Percentiles rank a stretch among this genome's conserved stretches.
Evolutionary conservation across 2,888 invertebrate genomes (phyloP).

Genomic region (Candidula unifasciata): DNA sequence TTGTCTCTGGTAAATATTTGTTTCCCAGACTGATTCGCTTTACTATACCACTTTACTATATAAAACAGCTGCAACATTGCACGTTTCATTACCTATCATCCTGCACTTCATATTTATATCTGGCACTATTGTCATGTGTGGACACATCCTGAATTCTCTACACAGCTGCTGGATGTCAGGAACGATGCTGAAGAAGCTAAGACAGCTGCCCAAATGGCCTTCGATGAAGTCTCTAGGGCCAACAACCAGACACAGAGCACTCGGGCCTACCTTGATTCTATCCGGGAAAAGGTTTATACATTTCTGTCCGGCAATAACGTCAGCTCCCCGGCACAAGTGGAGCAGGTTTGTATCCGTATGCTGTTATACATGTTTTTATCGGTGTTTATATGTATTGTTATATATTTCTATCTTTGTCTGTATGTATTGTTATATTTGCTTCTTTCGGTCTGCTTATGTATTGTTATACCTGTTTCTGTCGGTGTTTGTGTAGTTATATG

Average conservation of each 20-base stretch:
- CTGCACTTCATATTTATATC: too few species aligned
- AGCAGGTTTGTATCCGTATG: constrained; percentile 53
- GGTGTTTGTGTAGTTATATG: too few species aligned
- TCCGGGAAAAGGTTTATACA: constrained; percentile 84
- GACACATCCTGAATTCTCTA: too few species aligned
- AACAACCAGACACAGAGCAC: constrained; percentile 84
- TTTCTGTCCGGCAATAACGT: constrained; percentile 84
- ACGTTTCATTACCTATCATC: too few species aligned
- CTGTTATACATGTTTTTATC: not conserved
- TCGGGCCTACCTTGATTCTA: constrained; percentile 83
- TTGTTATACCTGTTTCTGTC: too few species aligned
- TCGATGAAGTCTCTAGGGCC: constrained; percentile 83
- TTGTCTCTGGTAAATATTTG: too few species aligned
- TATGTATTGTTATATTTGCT: not conserved
- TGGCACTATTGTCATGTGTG: too few species aligned
- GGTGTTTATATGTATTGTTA: not conserved
- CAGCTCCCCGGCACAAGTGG: constrained; percentile 84
- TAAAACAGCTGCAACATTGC: too few species aligned
- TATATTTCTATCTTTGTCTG: not conserved
- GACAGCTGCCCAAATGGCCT: constrained; percentile 85
- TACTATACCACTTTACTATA: too few species aligned
- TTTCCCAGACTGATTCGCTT: too few species aligned
- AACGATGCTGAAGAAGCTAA: constrained; percentile 86
- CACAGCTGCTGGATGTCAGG: constrained; percentile 85
- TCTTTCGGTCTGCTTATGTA: too few species aligned